Percentiles rank a stretch among this genome's conserved stretches.
Conservation (phyloP, 2,797 vertebrate species). For the Amblyraja radiata region DNA sequence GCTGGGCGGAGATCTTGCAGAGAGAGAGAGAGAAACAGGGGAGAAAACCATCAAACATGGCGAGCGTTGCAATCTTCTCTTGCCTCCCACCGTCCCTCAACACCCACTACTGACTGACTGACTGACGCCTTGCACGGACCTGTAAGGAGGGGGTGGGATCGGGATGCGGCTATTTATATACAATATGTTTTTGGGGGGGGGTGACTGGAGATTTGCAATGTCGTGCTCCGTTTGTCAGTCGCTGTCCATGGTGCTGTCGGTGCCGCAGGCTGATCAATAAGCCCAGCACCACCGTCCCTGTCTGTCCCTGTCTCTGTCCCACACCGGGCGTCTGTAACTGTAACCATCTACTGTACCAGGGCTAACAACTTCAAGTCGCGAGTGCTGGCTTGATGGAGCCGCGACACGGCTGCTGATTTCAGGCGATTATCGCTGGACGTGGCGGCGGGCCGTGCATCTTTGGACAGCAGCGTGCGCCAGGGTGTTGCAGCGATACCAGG, state of each 20-base stretch:
- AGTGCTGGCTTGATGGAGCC: neutral
- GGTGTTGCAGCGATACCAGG: neutral
- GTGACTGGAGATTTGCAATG: too few relatives aligned
- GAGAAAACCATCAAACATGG: conserved; percentile 25
- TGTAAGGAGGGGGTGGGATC: neutral
- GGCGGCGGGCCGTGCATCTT: neutral
- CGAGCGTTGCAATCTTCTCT: neutral
- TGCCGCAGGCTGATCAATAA: conserved; percentile 27
- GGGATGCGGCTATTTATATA: too few relatives aligned
- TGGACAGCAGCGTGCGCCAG: too few relatives aligned
- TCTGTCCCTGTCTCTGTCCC: neutral
- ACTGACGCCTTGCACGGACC: neutral
- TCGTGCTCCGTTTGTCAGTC: neutral
- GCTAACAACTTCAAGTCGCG: neutral
- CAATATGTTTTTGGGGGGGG: too few relatives aligned
- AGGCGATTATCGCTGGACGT: neutral
- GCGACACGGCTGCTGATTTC: neutral
- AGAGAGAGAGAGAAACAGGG: neutral
- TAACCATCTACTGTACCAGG: neutral
- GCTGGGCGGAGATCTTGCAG: conserved; percentile 26
- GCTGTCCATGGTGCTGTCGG: neutral
- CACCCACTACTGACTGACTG: conserved; percentile 25
- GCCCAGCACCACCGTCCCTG: neutral
- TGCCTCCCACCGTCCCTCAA: neutral
- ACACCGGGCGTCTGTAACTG: neutral